Percentiles rank a stretch among this genome's conserved stretches.
Evolutionary conservation across 2,797 vertebrate species (phyloP).

Genomic region (Distichodus sexfasciatus): DNA sequence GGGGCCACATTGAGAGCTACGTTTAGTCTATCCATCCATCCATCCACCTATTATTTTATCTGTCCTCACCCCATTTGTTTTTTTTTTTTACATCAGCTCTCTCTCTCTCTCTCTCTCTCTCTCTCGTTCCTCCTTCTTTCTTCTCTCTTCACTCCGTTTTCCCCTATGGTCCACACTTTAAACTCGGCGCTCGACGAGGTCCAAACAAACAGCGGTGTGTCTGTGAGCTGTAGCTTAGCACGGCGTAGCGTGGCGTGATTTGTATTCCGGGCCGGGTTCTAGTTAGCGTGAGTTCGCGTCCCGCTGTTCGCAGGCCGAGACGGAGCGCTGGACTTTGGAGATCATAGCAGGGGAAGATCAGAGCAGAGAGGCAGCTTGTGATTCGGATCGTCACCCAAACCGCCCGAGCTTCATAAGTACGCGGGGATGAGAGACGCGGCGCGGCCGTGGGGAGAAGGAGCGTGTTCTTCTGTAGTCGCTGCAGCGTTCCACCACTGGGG

Average conservation of each 20-base stretch:
- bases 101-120: too few species aligned
- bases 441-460: conserved; percentile 18
- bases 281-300: neutral
- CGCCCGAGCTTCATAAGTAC: conserved; percentile 4
- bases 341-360: conserved; percentile 44
- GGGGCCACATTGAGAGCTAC: too few species aligned
- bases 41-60: too few species aligned
- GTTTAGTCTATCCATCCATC: too few species aligned
- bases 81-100: too few species aligned
- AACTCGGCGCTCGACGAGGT: too few species aligned
- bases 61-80: too few species aligned
- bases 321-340: conserved; percentile 39
- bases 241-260: neutral
- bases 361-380: conserved; percentile 35
- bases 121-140: too few species aligned
- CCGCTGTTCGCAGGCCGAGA: conserved; percentile 25
- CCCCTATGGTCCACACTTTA: neutral
- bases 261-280: conserved; percentile 19
- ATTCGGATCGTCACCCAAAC: conserved; percentile 29
- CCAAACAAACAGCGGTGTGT: too few species aligned
- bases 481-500: neutral
- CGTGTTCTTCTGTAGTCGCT: conserved; percentile 28
- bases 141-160: too few species aligned
- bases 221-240: too few species aligned
- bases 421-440: neutral